Conservation (phyloP, 2,113 vertebrate genomes). For the Myocastor coypus region DNA sequence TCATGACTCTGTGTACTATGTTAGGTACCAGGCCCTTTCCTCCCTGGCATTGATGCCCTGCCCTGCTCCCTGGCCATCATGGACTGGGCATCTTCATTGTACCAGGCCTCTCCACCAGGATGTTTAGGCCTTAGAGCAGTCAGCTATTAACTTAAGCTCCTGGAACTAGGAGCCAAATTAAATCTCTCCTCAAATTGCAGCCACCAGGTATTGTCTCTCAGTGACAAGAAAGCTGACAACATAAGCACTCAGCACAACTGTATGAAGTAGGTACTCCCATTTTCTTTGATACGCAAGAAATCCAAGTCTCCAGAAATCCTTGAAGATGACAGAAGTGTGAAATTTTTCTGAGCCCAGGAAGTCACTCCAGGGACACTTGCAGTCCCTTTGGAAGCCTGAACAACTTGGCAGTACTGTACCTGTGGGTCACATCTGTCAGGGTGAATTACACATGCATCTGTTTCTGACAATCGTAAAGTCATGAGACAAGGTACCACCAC, state of each 20-base stretch:
- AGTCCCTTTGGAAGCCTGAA: not conserved
- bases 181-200: not conserved
- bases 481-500: not conserved
- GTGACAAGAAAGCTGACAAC: not conserved
- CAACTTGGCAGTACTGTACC: not conserved
- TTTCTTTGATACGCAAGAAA: not conserved
- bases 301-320: not conserved
- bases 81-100: not conserved
- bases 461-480: slow-evolving; percentile 18
- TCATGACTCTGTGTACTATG: not conserved
- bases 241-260: not conserved
- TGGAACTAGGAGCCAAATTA: not conserved
- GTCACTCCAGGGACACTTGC: not conserved
- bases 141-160: not conserved
- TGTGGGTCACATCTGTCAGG: not conserved
- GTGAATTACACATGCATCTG: not conserved
- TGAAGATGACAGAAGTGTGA: not conserved
- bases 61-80: not conserved
- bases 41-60: not conserved
- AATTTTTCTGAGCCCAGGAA: not conserved
- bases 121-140: not conserved
- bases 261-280: not conserved
- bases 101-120: not conserved
- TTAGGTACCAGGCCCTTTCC: not conserved
- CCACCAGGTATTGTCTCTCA: not conserved